These are phyloP conservation scores for Gobionotothen gibberifrons DNA, from an alignment of 2,797 vertebrate species.

Conservation along the genomic window DNA sequence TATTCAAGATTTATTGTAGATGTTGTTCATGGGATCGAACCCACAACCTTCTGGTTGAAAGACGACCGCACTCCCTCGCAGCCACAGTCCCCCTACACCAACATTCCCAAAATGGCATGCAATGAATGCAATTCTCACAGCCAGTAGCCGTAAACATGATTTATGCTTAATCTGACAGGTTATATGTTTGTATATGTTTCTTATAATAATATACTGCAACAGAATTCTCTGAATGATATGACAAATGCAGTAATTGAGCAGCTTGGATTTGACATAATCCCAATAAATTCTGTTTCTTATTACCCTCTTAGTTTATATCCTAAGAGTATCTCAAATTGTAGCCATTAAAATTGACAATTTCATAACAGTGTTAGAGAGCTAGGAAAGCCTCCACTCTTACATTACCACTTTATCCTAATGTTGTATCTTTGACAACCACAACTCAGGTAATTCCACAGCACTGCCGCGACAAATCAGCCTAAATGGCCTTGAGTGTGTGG, in stretches of 20 bases:
- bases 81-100: too few relatives aligned
- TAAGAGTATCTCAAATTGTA: not conserved
- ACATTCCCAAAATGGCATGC: not conserved
- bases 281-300: not conserved
- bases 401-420: conserved; percentile 48
- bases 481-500: conserved; percentile 66
- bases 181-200: not conserved
- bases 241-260: not conserved
- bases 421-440: conserved; percentile 48
- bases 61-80: too few relatives aligned
- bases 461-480: conserved; percentile 59
- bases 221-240: not conserved
- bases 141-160: not conserved
- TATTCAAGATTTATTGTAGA: not conserved
- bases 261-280: not conserved
- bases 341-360: conserved; percentile 18
- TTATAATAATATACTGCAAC: too few relatives aligned
- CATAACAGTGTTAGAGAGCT: conserved; percentile 4
- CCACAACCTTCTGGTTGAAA: too few relatives aligned
- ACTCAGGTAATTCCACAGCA: conserved; percentile 66
- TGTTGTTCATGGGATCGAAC: not conserved
- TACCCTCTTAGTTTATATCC: not conserved
- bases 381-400: conserved; percentile 16
- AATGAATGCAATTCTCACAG: not conserved
- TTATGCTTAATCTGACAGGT: not conserved